Conservation (phyloP, 2,888 invertebrate genomes). For the Napeogenes inachia region DNA sequence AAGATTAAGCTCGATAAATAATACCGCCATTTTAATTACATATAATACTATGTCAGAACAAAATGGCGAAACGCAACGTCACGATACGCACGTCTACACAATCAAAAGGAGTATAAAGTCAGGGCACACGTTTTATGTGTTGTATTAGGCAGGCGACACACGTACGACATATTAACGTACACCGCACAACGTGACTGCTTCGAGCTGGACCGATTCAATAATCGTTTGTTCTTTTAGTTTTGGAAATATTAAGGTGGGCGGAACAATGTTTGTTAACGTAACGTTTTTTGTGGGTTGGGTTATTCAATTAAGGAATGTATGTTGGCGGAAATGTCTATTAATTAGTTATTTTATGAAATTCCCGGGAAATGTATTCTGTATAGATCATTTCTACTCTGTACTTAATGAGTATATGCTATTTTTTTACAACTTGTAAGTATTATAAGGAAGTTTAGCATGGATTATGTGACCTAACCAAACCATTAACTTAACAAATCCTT, state of each 20-base stretch:
- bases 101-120: slow-evolving; percentile 65
- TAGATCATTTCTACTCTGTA: too few species aligned
- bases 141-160: slow-evolving; percentile 57
- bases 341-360: too few species aligned
- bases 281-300: slow-evolving; percentile 4
- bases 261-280: neutral
- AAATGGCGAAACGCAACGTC: slow-evolving; percentile 38
- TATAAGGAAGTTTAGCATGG: too few species aligned
- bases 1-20: too few species aligned
- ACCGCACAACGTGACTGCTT: slow-evolving; percentile 60
- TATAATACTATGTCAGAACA: slow-evolving; percentile 1
- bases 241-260: slow-evolving; percentile 18
- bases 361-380: too few species aligned
- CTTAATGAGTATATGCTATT: too few species aligned
- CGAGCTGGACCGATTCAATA: slow-evolving; percentile 49
- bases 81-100: slow-evolving; percentile 58
- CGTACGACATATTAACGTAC: slow-evolving; percentile 70
- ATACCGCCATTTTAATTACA: slow-evolving; percentile 1
- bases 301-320: neutral
- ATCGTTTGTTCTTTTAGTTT: slow-evolving; percentile 41
- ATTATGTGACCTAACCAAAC: too few species aligned
- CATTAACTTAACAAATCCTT: too few species aligned
- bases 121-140: slow-evolving; percentile 37
- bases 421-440: too few species aligned
- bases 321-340: too few species aligned